Percentiles rank a stretch among this genome's conserved stretches.
phyloP scores from a whole-genome alignment of 2,113 vertebrate genomes.

The Sceloporus tristichus region DNA sequence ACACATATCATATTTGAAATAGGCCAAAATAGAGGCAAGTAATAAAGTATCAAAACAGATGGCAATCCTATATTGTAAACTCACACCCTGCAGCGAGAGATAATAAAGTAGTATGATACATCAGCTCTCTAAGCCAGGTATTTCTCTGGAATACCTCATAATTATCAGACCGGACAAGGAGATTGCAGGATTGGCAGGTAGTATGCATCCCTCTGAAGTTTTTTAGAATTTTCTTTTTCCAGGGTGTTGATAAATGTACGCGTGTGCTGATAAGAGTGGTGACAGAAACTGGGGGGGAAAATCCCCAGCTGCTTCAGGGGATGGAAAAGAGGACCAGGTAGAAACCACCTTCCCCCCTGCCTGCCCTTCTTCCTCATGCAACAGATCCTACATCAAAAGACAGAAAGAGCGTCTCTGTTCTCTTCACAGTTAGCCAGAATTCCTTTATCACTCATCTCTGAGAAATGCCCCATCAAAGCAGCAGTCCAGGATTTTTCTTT shows the following conservation, averaged over 20 bases:
- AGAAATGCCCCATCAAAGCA: slow-evolving; percentile 56
- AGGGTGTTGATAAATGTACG: slow-evolving; percentile 62
- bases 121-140: slow-evolving; percentile 60
- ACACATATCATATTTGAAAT: slow-evolving; percentile 55
- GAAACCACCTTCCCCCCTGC: slow-evolving; percentile 28
- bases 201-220: slow-evolving; percentile 30
- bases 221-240: slow-evolving; percentile 32
- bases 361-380: slow-evolving; percentile 27
- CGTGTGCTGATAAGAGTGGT: slow-evolving; percentile 68
- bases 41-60: slow-evolving; percentile 57
- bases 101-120: slow-evolving; percentile 44
- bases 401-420: slow-evolving; percentile 53
- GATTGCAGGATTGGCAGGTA: slow-evolving; percentile 51
- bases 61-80: slow-evolving; percentile 46
- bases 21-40: slow-evolving; percentile 52
- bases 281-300: slow-evolving; percentile 69
- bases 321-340: slow-evolving; percentile 60
- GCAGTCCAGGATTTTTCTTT: slow-evolving; percentile 32
- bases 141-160: slow-evolving; percentile 63
- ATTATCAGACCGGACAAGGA: slow-evolving; percentile 60
- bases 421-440: slow-evolving; percentile 48
- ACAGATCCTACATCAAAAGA: slow-evolving; percentile 52
- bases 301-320: slow-evolving; percentile 61
- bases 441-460: slow-evolving; percentile 55
- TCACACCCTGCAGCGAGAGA: slow-evolving; percentile 58